Percentiles rank a stretch among this genome's conserved stretches.
These are phyloP conservation scores for Artemia franciscana DNA, from an alignment of 1,140 invertebrate genomes.

Conservation along the genomic window DNA sequence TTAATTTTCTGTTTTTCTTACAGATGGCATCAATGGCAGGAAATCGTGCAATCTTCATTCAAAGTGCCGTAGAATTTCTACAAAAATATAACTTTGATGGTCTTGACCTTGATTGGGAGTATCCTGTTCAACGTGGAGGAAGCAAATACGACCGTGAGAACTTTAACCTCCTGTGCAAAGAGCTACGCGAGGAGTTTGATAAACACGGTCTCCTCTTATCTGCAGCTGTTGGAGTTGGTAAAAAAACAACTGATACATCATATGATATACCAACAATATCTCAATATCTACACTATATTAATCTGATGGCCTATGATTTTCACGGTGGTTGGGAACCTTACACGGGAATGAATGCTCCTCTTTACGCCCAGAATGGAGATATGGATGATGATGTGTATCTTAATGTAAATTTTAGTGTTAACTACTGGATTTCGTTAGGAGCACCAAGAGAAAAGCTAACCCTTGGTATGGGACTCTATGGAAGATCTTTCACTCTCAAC, in stretches of 20 bases:
- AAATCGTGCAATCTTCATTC: slow-evolving; percentile 30
- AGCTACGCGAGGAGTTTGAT: slow-evolving; percentile 16
- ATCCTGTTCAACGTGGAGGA: slow-evolving; percentile 38
- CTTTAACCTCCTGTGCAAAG: slow-evolving; percentile 15
- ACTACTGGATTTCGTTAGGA: background rate
- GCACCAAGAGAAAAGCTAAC: background rate
- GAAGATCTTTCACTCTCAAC: background rate
- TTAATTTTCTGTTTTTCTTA: too few relatives aligned
- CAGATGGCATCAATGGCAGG: slow-evolving; percentile 26
- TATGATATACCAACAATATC: background rate
- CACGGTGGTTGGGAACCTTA: slow-evolving; percentile 23
- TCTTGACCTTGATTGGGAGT: slow-evolving; percentile 59
- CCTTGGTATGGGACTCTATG: background rate
- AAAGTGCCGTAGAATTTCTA: slow-evolving; percentile 31
- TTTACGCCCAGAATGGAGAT: slow-evolving; percentile 16
- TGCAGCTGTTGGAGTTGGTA: slow-evolving; percentile 19
- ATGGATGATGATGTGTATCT: slow-evolving; percentile 8
- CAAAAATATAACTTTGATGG: slow-evolving; percentile 46
- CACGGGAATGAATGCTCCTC: slow-evolving; percentile 17
- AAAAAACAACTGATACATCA: slow-evolving; percentile 2
- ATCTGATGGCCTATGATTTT: slow-evolving; percentile 21
- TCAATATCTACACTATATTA: slow-evolving; percentile 1
- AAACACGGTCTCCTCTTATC: slow-evolving; percentile 14
- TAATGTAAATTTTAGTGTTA: background rate
- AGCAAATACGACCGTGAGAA: slow-evolving; percentile 18